Percentiles rank a stretch among this genome's conserved stretches.
These are phyloP conservation scores for Apis florea DNA, from an alignment of 1,140 invertebrate species.

Conservation along the genomic window DNA sequence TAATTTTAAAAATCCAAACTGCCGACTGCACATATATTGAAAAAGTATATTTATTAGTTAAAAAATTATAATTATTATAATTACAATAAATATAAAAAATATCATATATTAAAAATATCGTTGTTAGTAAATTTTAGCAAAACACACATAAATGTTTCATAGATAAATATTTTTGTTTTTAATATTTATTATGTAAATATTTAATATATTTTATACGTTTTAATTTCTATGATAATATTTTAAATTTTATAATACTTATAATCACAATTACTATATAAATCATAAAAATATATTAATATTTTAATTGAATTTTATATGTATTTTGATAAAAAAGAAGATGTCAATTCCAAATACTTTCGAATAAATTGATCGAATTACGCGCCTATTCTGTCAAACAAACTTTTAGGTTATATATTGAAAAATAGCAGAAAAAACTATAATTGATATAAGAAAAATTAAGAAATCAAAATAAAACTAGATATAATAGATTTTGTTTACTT, in stretches of 20 bases:
- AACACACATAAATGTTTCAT: background rate
- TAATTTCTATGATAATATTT: background rate
- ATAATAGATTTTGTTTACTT: background rate
- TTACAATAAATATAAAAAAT: background rate
- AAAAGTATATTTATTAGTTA: constrained; percentile 4
- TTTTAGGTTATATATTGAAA: constrained; percentile 58
- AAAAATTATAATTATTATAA: background rate
- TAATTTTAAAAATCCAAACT: constrained; percentile 92
- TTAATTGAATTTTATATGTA: constrained; percentile 6
- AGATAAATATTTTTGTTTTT: background rate
- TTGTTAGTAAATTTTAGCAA: background rate
- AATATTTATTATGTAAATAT: too few relatives aligned
- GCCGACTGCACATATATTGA: constrained; percentile 84
- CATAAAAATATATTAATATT: background rate
- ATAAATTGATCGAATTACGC: constrained; percentile 54
- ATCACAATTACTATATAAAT: background rate
- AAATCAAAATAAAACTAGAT: background rate
- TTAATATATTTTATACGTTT: background rate
- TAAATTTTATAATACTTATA: too few relatives aligned
- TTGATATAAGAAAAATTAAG: background rate
- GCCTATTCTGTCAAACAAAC: constrained; percentile 66
- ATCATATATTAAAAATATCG: background rate
- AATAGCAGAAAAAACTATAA: background rate
- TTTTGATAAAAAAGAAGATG: constrained; percentile 59
- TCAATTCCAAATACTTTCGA: constrained; percentile 64